Conservation (phyloP, 2,797 vertebrate genomes). For the Bucorvus abyssinicus region DNA sequence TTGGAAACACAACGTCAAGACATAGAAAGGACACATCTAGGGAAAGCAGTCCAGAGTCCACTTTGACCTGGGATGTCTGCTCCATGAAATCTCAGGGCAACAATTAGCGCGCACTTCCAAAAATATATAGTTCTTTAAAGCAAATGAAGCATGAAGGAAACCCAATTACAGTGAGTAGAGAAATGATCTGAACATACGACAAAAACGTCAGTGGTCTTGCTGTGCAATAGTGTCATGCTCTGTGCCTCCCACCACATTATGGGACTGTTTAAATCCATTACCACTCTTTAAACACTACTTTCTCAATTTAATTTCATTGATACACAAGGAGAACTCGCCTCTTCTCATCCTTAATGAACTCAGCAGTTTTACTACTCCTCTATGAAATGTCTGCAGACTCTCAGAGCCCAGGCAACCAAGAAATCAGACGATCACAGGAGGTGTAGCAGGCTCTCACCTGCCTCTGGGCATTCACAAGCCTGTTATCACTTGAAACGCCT, state of each 20-base stretch:
- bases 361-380: neutral
- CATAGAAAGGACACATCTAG: neutral
- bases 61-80: neutral
- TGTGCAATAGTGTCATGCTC: neutral
- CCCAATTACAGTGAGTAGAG: neutral
- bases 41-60: neutral
- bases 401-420: neutral
- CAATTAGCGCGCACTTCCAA: slow-evolving; percentile 3
- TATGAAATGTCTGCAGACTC: neutral
- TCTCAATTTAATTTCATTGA: neutral
- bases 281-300: neutral
- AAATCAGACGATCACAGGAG: neutral
- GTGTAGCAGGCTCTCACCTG: neutral
- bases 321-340: neutral
- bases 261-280: slow-evolving; percentile 36
- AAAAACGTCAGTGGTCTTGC: slow-evolving; percentile 3
- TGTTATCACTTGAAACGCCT: neutral
- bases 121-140: slow-evolving; percentile 10
- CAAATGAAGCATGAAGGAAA: slow-evolving; percentile 54
- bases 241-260: neutral
- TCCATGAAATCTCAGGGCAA: slow-evolving; percentile 12
- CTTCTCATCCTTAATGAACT: neutral
- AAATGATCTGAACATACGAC: slow-evolving; percentile 4
- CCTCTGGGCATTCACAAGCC: neutral
- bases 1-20: neutral